phyloP scores from a whole-genome alignment of 2,113 vertebrate species.

The Rhinopomastus cyanomelas region DNA sequence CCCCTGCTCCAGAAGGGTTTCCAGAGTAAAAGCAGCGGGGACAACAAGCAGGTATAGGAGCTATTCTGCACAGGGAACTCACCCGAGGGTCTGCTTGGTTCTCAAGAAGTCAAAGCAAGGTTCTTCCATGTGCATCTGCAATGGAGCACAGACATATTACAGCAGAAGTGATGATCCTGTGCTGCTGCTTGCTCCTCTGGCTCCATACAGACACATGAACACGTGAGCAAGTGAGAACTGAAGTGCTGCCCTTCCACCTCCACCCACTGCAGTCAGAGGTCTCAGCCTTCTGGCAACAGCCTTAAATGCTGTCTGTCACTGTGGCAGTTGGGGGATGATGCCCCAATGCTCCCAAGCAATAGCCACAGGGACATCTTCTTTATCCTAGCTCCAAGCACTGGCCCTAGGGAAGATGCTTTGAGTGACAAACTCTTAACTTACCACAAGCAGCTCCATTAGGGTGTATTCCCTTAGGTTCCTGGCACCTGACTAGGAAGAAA shows the following conservation, averaged over 20 bases:
- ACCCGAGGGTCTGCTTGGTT: slow-evolving; percentile 97
- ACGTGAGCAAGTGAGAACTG: rapidly evolving
- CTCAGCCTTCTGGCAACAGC: not conserved
- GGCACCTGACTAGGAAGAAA: slow-evolving; percentile 85
- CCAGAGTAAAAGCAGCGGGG: not conserved
- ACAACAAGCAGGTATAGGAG: not conserved
- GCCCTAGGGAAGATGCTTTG: not conserved
- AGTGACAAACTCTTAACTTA: slow-evolving; percentile 67
- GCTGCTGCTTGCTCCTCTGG: not conserved
- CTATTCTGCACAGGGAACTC: slow-evolving; percentile 23
- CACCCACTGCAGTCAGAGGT: rapidly evolving
- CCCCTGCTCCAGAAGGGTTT: not conserved
- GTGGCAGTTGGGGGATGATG: not conserved
- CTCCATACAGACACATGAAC: rapidly evolving
- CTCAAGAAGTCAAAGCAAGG: slow-evolving; percentile 96
- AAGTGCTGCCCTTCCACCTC: not conserved
- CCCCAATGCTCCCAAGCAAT: not conserved
- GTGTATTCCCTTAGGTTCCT: slow-evolving; percentile 89
- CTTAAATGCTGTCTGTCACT: rapidly evolving
- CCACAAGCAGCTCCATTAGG: slow-evolving; percentile 96
- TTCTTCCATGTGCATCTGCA: slow-evolving; percentile 98
- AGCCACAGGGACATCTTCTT: not conserved
- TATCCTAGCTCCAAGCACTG: not conserved
- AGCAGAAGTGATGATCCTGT: not conserved
- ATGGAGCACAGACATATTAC: slow-evolving; percentile 7